A percentile compares a stretch with the other conserved stretches of the same genome.
Conservation (phyloP, 2,113 vertebrate genomes). For the Colossoma macropomum region DNA sequence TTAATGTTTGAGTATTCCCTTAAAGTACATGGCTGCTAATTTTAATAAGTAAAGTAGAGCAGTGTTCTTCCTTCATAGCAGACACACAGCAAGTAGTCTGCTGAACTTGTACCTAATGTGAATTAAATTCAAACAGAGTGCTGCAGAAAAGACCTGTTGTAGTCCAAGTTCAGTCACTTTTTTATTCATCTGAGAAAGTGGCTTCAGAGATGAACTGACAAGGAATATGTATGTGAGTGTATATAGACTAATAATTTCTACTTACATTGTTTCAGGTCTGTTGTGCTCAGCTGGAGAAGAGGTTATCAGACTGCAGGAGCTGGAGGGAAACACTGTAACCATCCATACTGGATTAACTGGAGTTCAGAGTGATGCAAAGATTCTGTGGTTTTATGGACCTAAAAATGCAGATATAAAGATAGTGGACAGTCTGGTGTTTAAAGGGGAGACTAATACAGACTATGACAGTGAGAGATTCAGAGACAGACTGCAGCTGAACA, state of each 20-base stretch:
- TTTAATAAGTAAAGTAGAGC: too few species aligned
- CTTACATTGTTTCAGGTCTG: background rate
- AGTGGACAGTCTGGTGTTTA: background rate
- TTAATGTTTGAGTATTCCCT: too few species aligned
- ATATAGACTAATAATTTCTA: background rate
- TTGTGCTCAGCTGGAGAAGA: background rate
- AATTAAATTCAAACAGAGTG: too few species aligned
- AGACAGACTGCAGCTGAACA: constrained; percentile 32
- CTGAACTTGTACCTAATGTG: too few species aligned
- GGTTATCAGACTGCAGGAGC: constrained; percentile 6
- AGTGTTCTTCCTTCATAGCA: too few species aligned
- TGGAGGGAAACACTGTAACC: constrained; percentile 26
- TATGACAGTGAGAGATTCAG: constrained; percentile 26
- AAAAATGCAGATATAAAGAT: background rate
- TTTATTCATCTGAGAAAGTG: too few species aligned
- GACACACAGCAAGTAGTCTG: too few species aligned
- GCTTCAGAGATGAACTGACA: too few species aligned
- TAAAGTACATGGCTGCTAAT: too few species aligned
- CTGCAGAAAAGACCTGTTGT: too few species aligned
- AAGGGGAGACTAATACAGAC: background rate
- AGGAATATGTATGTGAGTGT: too few species aligned
- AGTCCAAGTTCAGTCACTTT: too few species aligned
- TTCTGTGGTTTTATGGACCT: constrained; percentile 22
- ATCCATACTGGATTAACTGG: constrained; percentile 13
- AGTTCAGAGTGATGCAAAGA: constrained; percentile 5